Conservation (phyloP, 2,113 vertebrate genomes). For the Muntiacus reevesi region DNA sequence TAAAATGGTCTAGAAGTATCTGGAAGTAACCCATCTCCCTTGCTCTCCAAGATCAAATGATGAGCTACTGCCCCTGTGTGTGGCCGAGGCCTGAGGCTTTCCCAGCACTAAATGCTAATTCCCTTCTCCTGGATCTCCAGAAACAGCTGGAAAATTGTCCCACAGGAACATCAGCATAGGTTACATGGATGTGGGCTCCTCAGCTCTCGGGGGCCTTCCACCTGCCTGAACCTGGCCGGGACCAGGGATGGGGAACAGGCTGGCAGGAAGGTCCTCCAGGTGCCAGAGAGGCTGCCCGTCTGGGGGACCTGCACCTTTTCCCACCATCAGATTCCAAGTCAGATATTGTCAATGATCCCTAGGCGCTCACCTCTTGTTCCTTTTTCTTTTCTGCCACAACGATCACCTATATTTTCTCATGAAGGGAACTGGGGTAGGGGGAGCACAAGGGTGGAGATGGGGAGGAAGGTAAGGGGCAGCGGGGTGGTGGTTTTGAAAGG, state of each 20-base stretch:
- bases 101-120: fast-evolving
- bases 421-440: neutral
- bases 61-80: no score
- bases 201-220: no score
- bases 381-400: no score
- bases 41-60: neutral
- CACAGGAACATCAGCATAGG: fast-evolving
- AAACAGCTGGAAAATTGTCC: neutral
- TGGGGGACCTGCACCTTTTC: neutral
- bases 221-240: neutral
- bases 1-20: neutral
- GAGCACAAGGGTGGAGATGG: neutral
- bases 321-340: neutral
- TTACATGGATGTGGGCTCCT: fast-evolving
- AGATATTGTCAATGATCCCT: fast-evolving
- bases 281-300: fast-evolving
- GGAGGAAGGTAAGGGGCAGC: neutral
- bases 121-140: neutral
- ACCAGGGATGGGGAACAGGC: fast-evolving
- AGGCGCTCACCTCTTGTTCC: neutral
- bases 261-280: neutral
- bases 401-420: neutral
- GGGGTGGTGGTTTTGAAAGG: neutral
- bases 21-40: neutral
- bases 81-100: no score